A percentile compares a stretch with the other conserved stretches of the same genome.
Evolutionary conservation across 2,113 vertebrate species (phyloP).

Genomic region (Puffinus mauretanicus): DNA sequence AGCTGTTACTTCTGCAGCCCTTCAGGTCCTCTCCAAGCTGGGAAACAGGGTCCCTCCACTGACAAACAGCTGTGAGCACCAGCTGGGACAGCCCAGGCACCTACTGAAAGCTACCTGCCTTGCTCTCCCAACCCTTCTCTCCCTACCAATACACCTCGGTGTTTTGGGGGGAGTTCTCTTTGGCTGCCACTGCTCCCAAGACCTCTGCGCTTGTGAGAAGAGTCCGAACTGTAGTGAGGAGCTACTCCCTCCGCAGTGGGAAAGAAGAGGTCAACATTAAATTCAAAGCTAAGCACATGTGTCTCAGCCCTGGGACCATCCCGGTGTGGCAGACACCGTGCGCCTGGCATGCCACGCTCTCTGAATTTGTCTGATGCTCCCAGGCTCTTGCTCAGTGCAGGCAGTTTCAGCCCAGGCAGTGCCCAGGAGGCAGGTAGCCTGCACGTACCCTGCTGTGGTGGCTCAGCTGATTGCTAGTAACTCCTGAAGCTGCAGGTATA

Average conservation of each 20-base stretch:
- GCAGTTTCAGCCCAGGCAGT: background rate
- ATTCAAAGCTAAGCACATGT: background rate
- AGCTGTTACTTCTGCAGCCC: background rate
- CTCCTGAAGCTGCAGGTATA: background rate
- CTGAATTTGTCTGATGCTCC: background rate
- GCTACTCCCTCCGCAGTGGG: background rate
- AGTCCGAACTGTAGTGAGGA: background rate
- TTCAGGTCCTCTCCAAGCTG: background rate
- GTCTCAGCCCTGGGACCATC: background rate
- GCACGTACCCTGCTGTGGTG: background rate
- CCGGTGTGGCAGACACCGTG: accelerated
- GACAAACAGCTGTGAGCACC: background rate
- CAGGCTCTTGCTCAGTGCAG: background rate
- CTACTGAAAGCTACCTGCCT: background rate
- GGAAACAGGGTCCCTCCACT: background rate
- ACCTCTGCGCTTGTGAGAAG: background rate
- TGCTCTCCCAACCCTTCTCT: background rate
- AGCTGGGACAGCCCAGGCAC: background rate
- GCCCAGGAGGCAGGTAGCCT: background rate
- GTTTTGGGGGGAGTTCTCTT: background rate
- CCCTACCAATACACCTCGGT: background rate
- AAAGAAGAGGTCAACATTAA: background rate
- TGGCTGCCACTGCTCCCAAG: background rate
- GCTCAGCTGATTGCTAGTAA: background rate
- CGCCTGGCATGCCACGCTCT: accelerated